phyloP scores from a whole-genome alignment of 1,140 invertebrate genomes.

The Pseudobourletiella spinata region DNA sequence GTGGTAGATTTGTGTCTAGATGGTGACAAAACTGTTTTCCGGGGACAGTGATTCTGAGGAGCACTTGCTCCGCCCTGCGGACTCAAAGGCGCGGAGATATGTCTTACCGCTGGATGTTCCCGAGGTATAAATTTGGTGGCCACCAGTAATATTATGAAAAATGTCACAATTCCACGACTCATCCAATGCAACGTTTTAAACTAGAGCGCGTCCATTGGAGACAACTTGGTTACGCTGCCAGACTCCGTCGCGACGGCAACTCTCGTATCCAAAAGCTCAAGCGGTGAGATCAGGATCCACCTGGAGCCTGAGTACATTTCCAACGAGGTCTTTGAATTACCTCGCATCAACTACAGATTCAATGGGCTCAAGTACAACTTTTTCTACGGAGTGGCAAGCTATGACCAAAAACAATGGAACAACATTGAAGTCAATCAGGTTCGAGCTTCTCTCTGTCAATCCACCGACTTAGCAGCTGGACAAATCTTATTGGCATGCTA shows the following conservation, averaged over 20 bases:
- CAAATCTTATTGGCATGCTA: too few species aligned
- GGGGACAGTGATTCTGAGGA: too few species aligned
- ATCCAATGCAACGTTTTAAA: too few species aligned
- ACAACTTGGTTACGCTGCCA: constrained; percentile 24
- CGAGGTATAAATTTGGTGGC: too few species aligned
- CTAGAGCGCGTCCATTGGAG: neutral
- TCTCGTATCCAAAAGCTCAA: too few species aligned
- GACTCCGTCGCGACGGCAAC: constrained; percentile 22
- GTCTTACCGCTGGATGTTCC: constrained; percentile 19
- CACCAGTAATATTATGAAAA: too few species aligned
- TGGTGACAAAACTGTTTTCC: too few species aligned
- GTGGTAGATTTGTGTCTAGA: too few species aligned
- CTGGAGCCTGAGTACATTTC: constrained; percentile 25
- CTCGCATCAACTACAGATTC: constrained; percentile 42
- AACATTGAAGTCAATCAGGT: neutral
- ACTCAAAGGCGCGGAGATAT: constrained; percentile 17
- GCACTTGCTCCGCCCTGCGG: too few species aligned
- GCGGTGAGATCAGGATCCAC: constrained; percentile 13
- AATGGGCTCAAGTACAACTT: constrained; percentile 42
- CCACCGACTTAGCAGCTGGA: too few species aligned
- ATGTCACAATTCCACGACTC: too few species aligned
- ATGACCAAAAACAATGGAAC: neutral
- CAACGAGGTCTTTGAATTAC: constrained; percentile 37
- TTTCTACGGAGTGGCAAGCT: constrained; percentile 38
- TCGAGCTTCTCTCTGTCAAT: constrained; percentile 5